These are phyloP conservation scores for Sphenopsis melanotis DNA, from an alignment of 2,797 vertebrate species.

Conservation along the genomic window DNA sequence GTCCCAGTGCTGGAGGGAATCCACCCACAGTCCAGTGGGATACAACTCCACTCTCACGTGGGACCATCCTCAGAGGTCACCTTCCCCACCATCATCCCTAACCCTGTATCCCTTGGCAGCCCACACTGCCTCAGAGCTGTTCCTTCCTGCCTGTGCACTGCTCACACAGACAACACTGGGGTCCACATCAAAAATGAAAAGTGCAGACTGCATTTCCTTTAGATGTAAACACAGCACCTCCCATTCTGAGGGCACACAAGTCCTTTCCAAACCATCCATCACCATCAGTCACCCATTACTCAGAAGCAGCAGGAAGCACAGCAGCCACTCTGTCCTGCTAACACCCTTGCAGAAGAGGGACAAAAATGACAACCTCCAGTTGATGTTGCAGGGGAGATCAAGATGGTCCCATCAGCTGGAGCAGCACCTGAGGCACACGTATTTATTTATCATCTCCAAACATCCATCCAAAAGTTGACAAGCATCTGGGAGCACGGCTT, in stretches of 20 bases:
- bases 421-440: fast-evolving
- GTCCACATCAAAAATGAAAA: background rate
- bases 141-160: background rate
- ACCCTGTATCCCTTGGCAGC: fast-evolving
- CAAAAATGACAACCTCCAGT: background rate
- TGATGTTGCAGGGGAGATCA: background rate
- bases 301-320: background rate
- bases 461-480: fast-evolving
- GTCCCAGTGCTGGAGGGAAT: background rate
- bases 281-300: background rate
- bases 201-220: background rate
- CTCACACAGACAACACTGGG: background rate
- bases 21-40: fast-evolving
- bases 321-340: background rate
- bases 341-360: background rate
- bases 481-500: fast-evolving
- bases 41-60: fast-evolving
- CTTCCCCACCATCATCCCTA: background rate
- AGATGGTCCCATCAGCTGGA: background rate
- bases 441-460: background rate
- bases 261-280: background rate
- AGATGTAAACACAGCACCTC: background rate
- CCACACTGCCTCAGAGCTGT: fast-evolving
- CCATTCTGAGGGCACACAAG: background rate
- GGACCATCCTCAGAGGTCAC: background rate